phyloP scores from a whole-genome alignment of 2,113 vertebrate species.

The Fukomys damarensis region DNA sequence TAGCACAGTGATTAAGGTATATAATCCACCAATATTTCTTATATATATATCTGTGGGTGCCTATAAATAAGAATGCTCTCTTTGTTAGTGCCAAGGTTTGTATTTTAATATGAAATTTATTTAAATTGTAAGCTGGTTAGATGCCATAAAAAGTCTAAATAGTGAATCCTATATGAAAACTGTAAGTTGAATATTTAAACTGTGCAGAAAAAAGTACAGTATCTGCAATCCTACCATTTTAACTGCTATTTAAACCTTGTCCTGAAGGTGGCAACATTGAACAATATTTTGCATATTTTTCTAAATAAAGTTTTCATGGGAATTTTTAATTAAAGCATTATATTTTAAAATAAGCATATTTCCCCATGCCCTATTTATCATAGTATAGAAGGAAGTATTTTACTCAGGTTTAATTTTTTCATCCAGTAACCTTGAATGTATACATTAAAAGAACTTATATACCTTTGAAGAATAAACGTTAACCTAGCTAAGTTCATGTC shows the following conservation, averaged over 20 bases:
- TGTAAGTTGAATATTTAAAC: slow-evolving; percentile 32
- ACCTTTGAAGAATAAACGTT: slow-evolving; percentile 76
- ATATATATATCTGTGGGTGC: background rate
- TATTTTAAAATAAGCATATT: slow-evolving; percentile 76
- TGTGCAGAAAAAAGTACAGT: background rate
- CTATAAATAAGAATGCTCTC: background rate
- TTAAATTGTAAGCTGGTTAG: background rate
- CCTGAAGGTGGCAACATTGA: slow-evolving; percentile 90
- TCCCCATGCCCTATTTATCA: slow-evolving; percentile 72
- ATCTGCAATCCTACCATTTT: background rate
- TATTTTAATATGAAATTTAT: background rate
- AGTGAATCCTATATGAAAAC: background rate
- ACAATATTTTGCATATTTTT: slow-evolving; percentile 77
- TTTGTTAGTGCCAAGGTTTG: background rate
- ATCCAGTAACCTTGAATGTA: slow-evolving; percentile 66
- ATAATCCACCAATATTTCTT: background rate
- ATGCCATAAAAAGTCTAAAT: background rate
- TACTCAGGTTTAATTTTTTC: background rate
- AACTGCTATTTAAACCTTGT: slow-evolving; percentile 59
- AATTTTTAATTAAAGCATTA: slow-evolving; percentile 83
- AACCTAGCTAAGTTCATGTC: slow-evolving; percentile 62
- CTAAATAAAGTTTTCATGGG: background rate
- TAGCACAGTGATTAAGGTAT: background rate
- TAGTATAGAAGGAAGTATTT: slow-evolving; percentile 39
- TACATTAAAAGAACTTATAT: slow-evolving; percentile 71